These are phyloP conservation scores for Serranus cabrilla DNA, from an alignment of 2,797 vertebrate species.

Conservation along the genomic window DNA sequence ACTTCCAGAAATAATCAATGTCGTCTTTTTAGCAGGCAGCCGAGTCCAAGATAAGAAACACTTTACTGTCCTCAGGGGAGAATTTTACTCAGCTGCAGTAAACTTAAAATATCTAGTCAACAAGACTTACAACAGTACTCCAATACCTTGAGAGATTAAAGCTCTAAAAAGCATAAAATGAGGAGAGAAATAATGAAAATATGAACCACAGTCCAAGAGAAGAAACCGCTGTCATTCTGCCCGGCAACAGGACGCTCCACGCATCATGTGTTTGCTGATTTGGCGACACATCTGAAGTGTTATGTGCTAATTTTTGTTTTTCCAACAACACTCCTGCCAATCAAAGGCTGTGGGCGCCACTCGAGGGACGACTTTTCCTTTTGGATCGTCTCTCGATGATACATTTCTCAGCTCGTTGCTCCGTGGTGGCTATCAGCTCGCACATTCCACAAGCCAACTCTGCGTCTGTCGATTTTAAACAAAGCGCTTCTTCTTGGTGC, in stretches of 20 bases:
- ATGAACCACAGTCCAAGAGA: too few species aligned
- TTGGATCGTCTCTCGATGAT: conserved; percentile 3
- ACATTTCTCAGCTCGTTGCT: conserved; percentile 1
- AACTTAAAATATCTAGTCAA: too few species aligned
- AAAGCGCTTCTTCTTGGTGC: background rate
- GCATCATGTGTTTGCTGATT: background rate
- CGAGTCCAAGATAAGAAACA: background rate
- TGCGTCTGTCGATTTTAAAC: background rate
- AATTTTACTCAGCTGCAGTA: too few species aligned
- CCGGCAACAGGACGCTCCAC: conserved; percentile 2
- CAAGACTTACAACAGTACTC: too few species aligned
- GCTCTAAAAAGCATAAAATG: too few species aligned
- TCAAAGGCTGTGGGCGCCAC: conserved; percentile 20
- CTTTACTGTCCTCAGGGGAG: too few species aligned
- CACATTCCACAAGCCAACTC: background rate
- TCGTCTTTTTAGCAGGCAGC: background rate
- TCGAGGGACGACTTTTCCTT: background rate
- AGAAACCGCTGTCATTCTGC: background rate
- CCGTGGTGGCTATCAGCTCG: background rate
- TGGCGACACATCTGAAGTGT: background rate
- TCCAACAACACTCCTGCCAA: background rate
- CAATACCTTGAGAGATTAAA: too few species aligned
- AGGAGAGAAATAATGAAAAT: too few species aligned
- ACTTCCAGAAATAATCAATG: background rate
- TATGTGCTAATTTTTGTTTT: conserved; percentile 3